Percentiles rank a stretch among this genome's conserved stretches.
Conservation (phyloP, 92 coral and sea anemone genomes). For the Micromussa lordhowensis region DNA sequence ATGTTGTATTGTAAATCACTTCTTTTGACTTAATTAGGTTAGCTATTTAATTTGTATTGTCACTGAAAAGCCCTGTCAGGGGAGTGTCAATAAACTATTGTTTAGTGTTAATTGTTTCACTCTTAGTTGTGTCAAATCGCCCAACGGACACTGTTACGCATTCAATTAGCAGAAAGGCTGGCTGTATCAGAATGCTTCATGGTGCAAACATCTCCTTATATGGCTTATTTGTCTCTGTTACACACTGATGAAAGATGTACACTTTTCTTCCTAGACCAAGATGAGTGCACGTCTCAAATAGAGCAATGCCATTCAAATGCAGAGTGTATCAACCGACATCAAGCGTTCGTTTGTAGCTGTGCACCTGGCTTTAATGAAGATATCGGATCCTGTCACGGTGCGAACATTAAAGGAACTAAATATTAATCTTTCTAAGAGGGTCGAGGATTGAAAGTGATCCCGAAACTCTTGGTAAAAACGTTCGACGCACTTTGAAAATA, state of each 20-base stretch:
- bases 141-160: not conserved
- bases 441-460: not conserved
- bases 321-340: conserved; percentile 15
- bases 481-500: not conserved
- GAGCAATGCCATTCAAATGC: not conserved
- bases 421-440: not conserved
- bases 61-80: too few species aligned
- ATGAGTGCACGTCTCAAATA: not conserved
- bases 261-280: not conserved
- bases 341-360: not conserved
- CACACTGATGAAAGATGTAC: not conserved
- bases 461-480: not conserved
- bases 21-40: too few species aligned
- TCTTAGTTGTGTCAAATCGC: not conserved
- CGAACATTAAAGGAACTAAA: not conserved
- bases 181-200: not conserved
- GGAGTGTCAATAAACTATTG: too few species aligned
- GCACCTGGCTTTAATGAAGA: not conserved
- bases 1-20: too few species aligned
- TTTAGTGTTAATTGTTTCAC: too few species aligned
- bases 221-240: not conserved
- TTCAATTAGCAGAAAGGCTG: not conserved
- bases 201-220: not conserved
- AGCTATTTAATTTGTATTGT: too few species aligned
- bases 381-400: conserved; percentile 7